phyloP scores from a whole-genome alignment of 2,113 vertebrate species.

The Chelonoidis abingdonii region DNA sequence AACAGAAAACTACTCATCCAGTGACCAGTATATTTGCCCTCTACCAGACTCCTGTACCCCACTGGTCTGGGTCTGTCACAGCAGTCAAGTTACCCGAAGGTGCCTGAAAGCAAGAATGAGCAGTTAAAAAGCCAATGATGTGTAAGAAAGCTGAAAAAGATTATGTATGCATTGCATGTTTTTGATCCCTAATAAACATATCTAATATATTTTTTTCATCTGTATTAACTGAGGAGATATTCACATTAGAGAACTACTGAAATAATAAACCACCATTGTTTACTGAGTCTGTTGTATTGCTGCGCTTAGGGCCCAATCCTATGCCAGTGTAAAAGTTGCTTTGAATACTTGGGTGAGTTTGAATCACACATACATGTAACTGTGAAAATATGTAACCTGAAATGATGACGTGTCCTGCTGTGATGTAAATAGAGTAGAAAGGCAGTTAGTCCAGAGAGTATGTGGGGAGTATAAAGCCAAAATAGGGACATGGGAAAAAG shows the following conservation, averaged over 20 bases:
- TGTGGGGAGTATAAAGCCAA: constrained; percentile 18
- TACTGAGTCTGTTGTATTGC: background rate
- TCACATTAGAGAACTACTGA: background rate
- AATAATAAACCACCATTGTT: fast-evolving
- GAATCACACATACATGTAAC: constrained; percentile 30
- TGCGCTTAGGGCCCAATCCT: background rate
- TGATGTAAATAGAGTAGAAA: constrained; percentile 61
- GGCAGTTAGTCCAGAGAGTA: constrained; percentile 41
- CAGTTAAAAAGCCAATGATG: constrained; percentile 27
- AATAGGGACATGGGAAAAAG: background rate
- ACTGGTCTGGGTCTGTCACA: too few relatives aligned
- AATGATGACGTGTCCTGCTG: constrained; percentile 56
- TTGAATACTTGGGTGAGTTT: constrained; percentile 28
- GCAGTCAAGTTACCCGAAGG: too few relatives aligned
- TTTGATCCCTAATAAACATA: constrained; percentile 18
- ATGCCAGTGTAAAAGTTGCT: background rate
- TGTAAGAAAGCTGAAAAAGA: background rate
- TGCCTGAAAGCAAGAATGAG: constrained; percentile 29
- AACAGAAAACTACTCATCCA: too few relatives aligned
- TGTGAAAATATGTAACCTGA: constrained; percentile 52
- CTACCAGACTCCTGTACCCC: too few relatives aligned
- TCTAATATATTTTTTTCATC: background rate
- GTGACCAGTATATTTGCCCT: too few relatives aligned
- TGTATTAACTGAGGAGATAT: background rate
- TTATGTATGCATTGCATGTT: background rate